These are phyloP conservation scores for Leucosticte australis DNA, from an alignment of 2,113 vertebrate species.

Conservation along the genomic window DNA sequence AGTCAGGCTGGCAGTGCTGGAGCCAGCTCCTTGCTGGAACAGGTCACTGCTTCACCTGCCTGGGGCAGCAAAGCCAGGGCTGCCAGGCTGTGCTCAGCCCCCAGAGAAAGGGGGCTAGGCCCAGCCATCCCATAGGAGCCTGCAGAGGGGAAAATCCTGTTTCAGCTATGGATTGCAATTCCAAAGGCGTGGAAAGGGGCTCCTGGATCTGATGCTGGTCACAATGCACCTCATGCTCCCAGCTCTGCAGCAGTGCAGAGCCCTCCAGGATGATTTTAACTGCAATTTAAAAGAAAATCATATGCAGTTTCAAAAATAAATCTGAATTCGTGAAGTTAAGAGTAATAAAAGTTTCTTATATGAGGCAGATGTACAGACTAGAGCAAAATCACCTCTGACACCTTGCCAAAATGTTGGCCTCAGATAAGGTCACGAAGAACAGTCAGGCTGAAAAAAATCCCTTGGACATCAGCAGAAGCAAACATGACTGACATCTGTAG, in stretches of 20 bases:
- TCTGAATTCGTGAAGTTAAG: not conserved
- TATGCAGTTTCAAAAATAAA: rapidly evolving
- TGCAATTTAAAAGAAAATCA: not conserved
- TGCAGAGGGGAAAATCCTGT: not conserved
- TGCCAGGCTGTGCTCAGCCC: not conserved
- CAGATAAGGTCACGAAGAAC: not conserved
- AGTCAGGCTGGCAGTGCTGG: not conserved
- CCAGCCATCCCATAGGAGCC: not conserved
- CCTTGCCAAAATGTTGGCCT: not conserved
- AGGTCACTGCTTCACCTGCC: rapidly evolving
- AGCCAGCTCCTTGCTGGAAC: not conserved
- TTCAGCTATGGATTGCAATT: not conserved
- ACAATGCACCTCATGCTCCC: rapidly evolving
- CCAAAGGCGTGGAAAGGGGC: not conserved
- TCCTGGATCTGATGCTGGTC: rapidly evolving
- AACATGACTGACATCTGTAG: not conserved
- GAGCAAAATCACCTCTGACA: not conserved
- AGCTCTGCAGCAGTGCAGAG: not conserved
- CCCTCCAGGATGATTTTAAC: not conserved
- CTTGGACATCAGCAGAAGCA: not conserved
- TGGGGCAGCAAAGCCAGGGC: not conserved
- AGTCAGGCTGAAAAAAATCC: not conserved
- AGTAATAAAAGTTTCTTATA: not conserved
- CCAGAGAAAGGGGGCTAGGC: rapidly evolving
- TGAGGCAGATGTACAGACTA: not conserved